Conservation (phyloP, 2,113 vertebrate genomes). For the Marcusenius ussheri region DNA sequence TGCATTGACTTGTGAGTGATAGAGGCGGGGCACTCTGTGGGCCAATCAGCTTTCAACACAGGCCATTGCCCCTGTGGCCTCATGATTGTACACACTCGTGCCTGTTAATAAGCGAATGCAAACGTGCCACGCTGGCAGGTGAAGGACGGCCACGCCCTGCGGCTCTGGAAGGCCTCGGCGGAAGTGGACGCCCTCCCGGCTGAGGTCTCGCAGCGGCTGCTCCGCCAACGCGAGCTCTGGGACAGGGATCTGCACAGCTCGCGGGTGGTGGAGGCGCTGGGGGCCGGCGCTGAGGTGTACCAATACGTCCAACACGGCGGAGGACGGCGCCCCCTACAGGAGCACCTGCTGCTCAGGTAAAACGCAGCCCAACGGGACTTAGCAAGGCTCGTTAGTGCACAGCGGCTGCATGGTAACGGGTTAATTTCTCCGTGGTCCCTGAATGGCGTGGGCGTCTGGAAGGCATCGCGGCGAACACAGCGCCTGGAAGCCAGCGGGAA, state of each 20-base stretch:
- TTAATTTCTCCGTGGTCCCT: neutral
- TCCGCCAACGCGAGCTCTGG: slow-evolving; percentile 59
- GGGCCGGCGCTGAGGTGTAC: slow-evolving; percentile 59
- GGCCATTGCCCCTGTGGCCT: neutral
- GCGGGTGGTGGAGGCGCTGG: slow-evolving; percentile 52
- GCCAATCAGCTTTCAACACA: neutral
- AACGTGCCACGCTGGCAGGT: slow-evolving; percentile 39
- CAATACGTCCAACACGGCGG: slow-evolving; percentile 49
- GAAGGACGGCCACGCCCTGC: slow-evolving; percentile 52
- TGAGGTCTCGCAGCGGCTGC: slow-evolving; percentile 55
- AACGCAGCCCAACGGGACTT: neutral
- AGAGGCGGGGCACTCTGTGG: neutral
- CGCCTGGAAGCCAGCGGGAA: neutral
- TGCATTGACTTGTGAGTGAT: neutral
- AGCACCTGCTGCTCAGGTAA: slow-evolving; percentile 67
- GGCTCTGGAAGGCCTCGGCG: slow-evolving; percentile 57
- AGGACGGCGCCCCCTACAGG: slow-evolving; percentile 44
- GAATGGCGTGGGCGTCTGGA: neutral
- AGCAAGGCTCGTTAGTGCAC: neutral
- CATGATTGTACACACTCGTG: neutral
- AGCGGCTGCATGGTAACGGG: neutral
- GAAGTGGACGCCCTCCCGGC: slow-evolving; percentile 58
- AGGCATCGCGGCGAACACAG: neutral
- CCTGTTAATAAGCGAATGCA: neutral
- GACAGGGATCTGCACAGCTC: slow-evolving; percentile 47